phyloP scores from a whole-genome alignment of 2,797 vertebrate species.

The Malacoctenus gilli region DNA sequence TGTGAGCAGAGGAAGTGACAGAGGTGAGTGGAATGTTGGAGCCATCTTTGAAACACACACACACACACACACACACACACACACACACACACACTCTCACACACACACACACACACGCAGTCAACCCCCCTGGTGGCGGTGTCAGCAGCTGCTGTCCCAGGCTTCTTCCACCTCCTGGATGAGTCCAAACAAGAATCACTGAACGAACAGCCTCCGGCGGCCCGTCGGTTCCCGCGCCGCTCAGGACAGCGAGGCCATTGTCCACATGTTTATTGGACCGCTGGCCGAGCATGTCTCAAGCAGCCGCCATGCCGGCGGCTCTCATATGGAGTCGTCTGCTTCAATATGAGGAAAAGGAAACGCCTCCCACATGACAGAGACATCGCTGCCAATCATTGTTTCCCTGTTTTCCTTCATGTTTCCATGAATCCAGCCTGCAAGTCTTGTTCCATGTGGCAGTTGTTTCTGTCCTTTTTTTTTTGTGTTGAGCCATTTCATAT shows the following conservation, averaged over 20 bases:
- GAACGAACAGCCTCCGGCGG: no score
- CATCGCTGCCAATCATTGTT: conserved; percentile 7
- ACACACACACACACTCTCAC: conserved; percentile 22
- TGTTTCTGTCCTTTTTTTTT: not conserved
- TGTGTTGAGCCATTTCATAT: no score
- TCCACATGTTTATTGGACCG: conserved; percentile 44
- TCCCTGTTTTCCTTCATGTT: conserved; percentile 9
- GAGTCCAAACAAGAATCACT: conserved; percentile 1
- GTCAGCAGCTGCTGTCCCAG: conserved; percentile 48
- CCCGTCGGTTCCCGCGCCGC: conserved; percentile 3
- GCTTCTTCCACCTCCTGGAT: conserved; percentile 13
- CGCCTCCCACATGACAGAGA: conserved; percentile 17
- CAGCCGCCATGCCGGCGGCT: conserved; percentile 48
- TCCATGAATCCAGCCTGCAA: not conserved
- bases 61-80: conserved; percentile 16
- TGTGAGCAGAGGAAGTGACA: conserved; percentile 94
- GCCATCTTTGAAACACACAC: conserved; percentile 53
- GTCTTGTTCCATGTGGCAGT: not conserved
- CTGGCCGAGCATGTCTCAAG: no score
- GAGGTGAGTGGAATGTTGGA: conserved; percentile 91
- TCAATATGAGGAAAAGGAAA: conserved; percentile 44
- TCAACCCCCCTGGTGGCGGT: conserved; percentile 15
- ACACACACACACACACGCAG: conserved; percentile 14
- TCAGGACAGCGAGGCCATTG: conserved; percentile 39
- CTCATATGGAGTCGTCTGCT: conserved; percentile 19